Evolutionary conservation across 1,140 invertebrate genomes (phyloP).

Genomic region (Zaprionus gabonicus): DNA sequence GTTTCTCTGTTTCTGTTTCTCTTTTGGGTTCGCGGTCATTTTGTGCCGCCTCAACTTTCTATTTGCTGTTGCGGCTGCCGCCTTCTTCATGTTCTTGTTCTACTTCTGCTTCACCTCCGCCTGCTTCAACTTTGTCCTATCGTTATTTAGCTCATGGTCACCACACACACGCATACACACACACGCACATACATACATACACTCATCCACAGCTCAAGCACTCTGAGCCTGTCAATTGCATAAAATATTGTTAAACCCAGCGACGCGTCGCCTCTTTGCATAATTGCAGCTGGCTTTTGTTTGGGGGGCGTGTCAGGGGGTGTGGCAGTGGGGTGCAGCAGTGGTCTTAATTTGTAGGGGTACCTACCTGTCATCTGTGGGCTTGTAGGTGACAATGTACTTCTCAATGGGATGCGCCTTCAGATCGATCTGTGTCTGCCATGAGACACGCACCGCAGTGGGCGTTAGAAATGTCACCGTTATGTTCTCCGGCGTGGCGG

Average conservation of each 20-base stretch:
- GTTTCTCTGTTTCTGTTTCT: constrained; percentile 40
- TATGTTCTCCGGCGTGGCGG: constrained; percentile 91
- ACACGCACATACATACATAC: constrained; percentile 4
- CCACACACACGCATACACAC: constrained; percentile 44
- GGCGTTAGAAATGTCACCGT: constrained; percentile 93
- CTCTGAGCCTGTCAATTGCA: constrained; percentile 66
- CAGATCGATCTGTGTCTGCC: constrained; percentile 90
- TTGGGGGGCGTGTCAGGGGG: not conserved
- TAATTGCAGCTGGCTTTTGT: constrained; percentile 42
- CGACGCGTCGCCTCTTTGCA: constrained; percentile 31
- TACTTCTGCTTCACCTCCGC: not conserved
- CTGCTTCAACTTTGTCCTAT: constrained; percentile 4
- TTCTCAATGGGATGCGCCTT: constrained; percentile 89
- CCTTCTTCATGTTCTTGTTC: too few relatives aligned
- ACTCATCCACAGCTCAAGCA: constrained; percentile 28
- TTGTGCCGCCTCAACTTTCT: constrained; percentile 69
- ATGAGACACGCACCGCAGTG: constrained; percentile 92
- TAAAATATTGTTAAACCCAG: constrained; percentile 48
- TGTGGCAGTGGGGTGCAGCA: not conserved
- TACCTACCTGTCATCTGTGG: constrained; percentile 84
- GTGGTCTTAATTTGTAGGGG: constrained; percentile 45
- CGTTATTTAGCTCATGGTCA: constrained; percentile 78
- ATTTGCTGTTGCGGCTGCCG: constrained; percentile 43
- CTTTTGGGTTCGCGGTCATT: constrained; percentile 61
- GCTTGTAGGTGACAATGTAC: constrained; percentile 92